phyloP scores from a whole-genome alignment of 1,140 invertebrate genomes.

The Hyles euphorbiae region DNA sequence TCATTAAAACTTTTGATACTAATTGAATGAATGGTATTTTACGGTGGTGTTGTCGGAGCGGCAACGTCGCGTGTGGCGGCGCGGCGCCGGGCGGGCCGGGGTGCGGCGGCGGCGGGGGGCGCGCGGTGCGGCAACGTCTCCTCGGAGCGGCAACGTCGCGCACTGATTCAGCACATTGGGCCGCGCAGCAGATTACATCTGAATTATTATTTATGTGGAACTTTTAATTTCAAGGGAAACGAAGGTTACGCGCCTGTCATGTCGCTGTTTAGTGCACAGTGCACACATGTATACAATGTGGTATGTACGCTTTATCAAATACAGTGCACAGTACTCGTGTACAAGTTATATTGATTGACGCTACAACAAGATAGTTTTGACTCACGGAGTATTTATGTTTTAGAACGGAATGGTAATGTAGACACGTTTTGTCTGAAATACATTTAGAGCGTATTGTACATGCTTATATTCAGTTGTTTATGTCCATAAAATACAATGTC shows the following conservation, averaged over 20 bases:
- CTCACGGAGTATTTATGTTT: too few relatives aligned
- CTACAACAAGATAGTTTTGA: too few relatives aligned
- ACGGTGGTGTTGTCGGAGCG: slow-evolving; percentile 20
- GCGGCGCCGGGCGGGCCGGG: slow-evolving; percentile 46
- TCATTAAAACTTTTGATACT: slow-evolving; percentile 40
- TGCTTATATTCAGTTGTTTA: too few relatives aligned
- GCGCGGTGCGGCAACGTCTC: slow-evolving; percentile 38
- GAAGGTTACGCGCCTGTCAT: slow-evolving; percentile 7
- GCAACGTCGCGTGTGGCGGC: slow-evolving; percentile 11
- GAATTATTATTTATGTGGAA: slow-evolving; percentile 24
- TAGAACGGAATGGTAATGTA: too few relatives aligned
- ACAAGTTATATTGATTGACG: too few relatives aligned
- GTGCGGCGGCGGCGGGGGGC: slow-evolving; percentile 58
- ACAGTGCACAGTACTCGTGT: too few relatives aligned
- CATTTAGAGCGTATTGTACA: too few relatives aligned
- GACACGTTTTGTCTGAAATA: too few relatives aligned
- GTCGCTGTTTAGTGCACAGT: too few relatives aligned
- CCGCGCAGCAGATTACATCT: slow-evolving; percentile 32
- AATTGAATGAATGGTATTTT: slow-evolving; percentile 66
- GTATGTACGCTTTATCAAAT: too few relatives aligned
- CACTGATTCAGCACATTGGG: slow-evolving; percentile 53
- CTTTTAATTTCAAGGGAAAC: slow-evolving; percentile 31
- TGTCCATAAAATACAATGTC: too few relatives aligned
- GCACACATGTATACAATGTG: too few relatives aligned
- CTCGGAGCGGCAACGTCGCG: slow-evolving; percentile 54